Base-by-base conservation (phyloP, 2,888 invertebrate genomes). In the Pristionchus arcanus region DNA sequence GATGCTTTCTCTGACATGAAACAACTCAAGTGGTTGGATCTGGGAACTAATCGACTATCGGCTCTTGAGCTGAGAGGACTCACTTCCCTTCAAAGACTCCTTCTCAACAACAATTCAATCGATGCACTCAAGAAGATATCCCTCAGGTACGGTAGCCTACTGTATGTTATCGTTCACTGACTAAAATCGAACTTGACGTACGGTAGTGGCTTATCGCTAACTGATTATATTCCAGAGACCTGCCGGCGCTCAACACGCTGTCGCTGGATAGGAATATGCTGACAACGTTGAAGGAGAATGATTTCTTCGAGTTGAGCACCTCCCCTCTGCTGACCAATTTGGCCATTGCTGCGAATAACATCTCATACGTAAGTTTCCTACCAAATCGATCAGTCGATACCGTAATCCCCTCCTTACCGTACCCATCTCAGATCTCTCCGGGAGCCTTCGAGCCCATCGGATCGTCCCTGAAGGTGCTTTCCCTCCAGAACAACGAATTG, bases 41-140 rank as follows among this genome's bases (percentile, higher is more conserved):
- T 96, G 59, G 95, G 95, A 90, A 95, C 95, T 84, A 96, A 96
- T 91, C 91, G 91, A 25, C 88, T 96, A 9, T 89, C 90, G 4
- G 34, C 49, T 16, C 90, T 94, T 15, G 63, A 85, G 21, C 31
- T 93, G 86, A 90, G 91, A 25, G 91, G 90, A 28, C 89, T 94
- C 42, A 90, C 90, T 19, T 90, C 91, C 15, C 91, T 95, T 77
- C 91, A 94, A 88, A 92, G 93, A 42, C 91, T 95, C 25, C 91
- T 93, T 63, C 91, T 95, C 59, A 94, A 94, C 90, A 94, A 95
- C 91, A 95, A 95, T 90, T 89, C 87, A 19, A 92, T 95, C 86
- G 87, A 91, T 15, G 86, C 92, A 37, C 90, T 95, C 55, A 88
- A 90, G 68, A 84, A 90, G 84, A 90, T 93, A 28, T 77, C 90